These are phyloP conservation scores for Balanococcus diminutus DNA, from an alignment of 2,888 invertebrate genomes.

Conservation along the genomic window DNA sequence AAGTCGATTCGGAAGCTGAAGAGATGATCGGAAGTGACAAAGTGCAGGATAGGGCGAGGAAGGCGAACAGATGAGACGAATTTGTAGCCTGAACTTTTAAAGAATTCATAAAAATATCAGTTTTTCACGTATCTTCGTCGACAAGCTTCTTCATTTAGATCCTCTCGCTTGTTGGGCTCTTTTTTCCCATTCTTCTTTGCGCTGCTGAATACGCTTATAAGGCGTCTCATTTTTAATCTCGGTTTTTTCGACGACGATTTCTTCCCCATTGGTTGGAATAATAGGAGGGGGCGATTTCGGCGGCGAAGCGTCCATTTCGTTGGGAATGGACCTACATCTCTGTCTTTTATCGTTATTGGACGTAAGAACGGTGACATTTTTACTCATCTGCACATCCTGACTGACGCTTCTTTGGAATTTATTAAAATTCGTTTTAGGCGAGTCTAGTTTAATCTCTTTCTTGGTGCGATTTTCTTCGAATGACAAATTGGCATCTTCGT, in stretches of 20 bases:
- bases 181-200: slow-evolving; percentile 79
- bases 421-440: not conserved
- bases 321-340: slow-evolving; percentile 55
- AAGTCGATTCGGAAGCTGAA: not conserved
- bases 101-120: not conserved
- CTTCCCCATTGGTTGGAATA: not conserved
- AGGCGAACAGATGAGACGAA: not conserved
- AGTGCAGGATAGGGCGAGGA: not conserved
- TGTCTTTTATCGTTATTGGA: slow-evolving; percentile 57
- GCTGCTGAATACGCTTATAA: slow-evolving; percentile 74
- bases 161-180: slow-evolving; percentile 68
- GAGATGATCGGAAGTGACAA: not conserved
- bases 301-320: not conserved
- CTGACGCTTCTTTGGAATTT: slow-evolving; percentile 56
- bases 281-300: not conserved
- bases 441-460: not conserved
- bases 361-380: slow-evolving; percentile 33
- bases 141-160: not conserved
- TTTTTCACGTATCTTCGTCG: not conserved
- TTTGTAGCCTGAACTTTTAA: not conserved
- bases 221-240: slow-evolving; percentile 49
- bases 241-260: slow-evolving; percentile 42
- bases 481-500: slow-evolving; percentile 63
- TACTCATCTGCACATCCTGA: slow-evolving; percentile 53
- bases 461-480: slow-evolving; percentile 45